A percentile compares a stretch with the other conserved stretches of the same genome.
Conservation (phyloP, 2,113 vertebrate genomes). For the Mirza zaza region DNA sequence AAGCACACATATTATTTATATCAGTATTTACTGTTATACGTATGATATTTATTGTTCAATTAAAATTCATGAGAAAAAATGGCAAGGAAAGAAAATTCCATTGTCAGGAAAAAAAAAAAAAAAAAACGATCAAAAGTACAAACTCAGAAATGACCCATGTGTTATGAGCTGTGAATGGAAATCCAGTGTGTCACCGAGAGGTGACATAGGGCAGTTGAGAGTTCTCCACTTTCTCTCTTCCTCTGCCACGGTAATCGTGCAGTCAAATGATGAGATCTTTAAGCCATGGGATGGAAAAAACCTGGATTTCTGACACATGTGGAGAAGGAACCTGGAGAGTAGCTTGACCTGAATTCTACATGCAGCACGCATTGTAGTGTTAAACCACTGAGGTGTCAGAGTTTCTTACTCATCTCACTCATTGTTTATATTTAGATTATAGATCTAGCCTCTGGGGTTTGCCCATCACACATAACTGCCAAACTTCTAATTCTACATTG, state of each 20-base stretch:
- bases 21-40: neutral
- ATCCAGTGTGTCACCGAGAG: neutral
- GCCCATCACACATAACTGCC: neutral
- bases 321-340: rapidly evolving
- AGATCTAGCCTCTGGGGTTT: neutral
- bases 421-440: neutral
- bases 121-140: neutral
- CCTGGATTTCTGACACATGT: neutral
- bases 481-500: neutral
- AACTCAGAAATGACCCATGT: neutral
- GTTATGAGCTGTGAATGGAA: neutral
- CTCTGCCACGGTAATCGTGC: neutral
- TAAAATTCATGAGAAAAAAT: neutral
- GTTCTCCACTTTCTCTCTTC: neutral
- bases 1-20: rapidly evolving
- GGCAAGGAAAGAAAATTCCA: neutral
- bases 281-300: rapidly evolving
- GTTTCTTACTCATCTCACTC: neutral
- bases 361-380: neutral
- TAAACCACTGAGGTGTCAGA: neutral
- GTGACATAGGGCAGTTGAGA: rapidly evolving
- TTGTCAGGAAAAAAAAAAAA: neutral
- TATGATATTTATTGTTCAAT: neutral
- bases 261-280: neutral
- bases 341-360: neutral